Evolutionary conservation across 2,888 invertebrate genomes (phyloP).

Genomic region (Pterostichus niger): DNA sequence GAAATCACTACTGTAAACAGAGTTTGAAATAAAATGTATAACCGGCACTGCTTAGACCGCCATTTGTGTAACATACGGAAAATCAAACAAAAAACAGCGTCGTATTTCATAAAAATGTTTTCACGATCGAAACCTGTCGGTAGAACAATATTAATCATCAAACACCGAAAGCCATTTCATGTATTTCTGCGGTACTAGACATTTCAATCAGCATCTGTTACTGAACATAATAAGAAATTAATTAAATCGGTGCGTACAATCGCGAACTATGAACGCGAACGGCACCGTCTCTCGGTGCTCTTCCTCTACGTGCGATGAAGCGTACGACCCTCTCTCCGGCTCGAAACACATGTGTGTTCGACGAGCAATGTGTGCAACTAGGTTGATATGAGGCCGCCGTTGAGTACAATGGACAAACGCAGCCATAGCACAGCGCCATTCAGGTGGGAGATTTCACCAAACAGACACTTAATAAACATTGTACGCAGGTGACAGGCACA

Average conservation of each 20-base stretch:
- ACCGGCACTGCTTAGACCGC: too few species aligned
- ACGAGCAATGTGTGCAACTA: constrained; percentile 54
- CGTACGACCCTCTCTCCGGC: too few species aligned
- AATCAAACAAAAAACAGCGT: too few species aligned
- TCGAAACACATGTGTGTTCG: constrained; percentile 6
- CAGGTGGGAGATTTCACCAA: constrained; percentile 56
- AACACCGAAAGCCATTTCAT: not conserved
- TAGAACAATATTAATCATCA: too few species aligned
- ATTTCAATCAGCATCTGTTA: constrained; percentile 11
- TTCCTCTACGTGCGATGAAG: not conserved
- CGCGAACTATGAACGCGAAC: not conserved
- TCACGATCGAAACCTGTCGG: too few species aligned
- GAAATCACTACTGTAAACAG: too few species aligned
- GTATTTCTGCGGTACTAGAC: constrained; percentile 13
- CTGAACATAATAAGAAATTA: constrained; percentile 41
- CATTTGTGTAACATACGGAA: too few species aligned
- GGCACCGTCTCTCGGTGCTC: not conserved
- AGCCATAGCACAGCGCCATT: constrained; percentile 15
- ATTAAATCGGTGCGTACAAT: constrained; percentile 1
- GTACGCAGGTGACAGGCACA: constrained; percentile 52
- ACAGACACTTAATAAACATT: constrained; percentile 64
- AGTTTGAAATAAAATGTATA: too few species aligned
- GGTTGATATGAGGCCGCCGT: constrained; percentile 26
- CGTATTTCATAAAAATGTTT: too few species aligned
- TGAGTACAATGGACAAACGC: too few species aligned